Conservation (phyloP, 1,140 invertebrate species). For the Homarus americanus region DNA sequence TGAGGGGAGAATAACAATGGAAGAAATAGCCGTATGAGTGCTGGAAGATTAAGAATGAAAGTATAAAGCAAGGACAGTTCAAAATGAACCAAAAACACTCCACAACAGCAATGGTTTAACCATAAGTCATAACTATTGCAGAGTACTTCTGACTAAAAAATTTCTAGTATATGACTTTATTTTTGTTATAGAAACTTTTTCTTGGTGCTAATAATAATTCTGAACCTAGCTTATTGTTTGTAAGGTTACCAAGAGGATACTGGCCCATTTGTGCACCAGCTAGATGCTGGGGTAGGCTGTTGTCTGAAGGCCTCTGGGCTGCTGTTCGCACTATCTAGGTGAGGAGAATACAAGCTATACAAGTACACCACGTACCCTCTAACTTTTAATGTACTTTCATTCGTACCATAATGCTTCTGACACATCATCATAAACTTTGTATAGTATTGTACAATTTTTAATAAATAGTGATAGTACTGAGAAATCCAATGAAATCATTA, state of each 20-base stretch:
- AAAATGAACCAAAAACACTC: background rate
- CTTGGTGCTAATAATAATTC: background rate
- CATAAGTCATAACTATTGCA: background rate
- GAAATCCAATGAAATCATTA: constrained; percentile 26
- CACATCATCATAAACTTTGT: constrained; percentile 13
- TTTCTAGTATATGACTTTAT: background rate
- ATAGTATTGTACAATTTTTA: constrained; percentile 32
- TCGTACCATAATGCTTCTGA: background rate
- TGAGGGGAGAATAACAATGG: constrained; percentile 29
- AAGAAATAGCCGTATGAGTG: constrained; percentile 5
- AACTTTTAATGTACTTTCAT: constrained; percentile 12
- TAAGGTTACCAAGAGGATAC: constrained; percentile 22
- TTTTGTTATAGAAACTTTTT: background rate
- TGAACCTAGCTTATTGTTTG: background rate
- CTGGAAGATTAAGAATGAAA: constrained; percentile 10
- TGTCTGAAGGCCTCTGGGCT: constrained; percentile 22
- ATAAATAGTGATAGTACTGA: constrained; percentile 38
- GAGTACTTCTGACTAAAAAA: background rate
- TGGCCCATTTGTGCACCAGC: constrained; percentile 51
- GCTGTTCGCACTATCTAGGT: constrained; percentile 14
- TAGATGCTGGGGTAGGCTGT: constrained; percentile 25
- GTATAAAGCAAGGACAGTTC: background rate
- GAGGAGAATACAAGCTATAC: constrained; percentile 39
- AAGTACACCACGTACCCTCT: constrained; percentile 13
- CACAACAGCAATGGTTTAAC: background rate